Evolutionary conservation across 2,888 invertebrate genomes (phyloP).

Genomic region (Dicycla oo): DNA sequence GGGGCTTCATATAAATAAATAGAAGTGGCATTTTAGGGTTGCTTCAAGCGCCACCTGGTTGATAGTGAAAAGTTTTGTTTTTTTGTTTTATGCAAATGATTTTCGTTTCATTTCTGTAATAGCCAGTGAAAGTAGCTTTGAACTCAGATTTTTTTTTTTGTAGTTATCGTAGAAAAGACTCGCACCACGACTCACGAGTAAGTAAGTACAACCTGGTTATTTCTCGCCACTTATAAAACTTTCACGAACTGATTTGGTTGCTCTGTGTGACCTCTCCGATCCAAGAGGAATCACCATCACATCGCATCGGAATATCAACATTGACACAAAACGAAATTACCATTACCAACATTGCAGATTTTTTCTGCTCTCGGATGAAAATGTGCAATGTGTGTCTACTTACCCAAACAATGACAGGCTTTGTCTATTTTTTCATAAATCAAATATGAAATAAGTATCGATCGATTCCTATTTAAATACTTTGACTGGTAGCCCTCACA

Average conservation of each 20-base stretch:
- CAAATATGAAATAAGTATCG: neutral
- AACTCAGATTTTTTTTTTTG: neutral
- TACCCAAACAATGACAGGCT: neutral
- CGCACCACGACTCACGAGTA: too few relatives aligned
- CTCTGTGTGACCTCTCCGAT: neutral
- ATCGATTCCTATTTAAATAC: neutral
- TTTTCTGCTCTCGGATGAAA: too few relatives aligned
- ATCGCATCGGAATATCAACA: conserved; percentile 1
- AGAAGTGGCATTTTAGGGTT: conserved; percentile 53
- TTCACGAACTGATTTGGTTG: conserved; percentile 6
- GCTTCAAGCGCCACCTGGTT: conserved; percentile 15
- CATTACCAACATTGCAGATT: neutral
- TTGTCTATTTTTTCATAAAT: neutral
- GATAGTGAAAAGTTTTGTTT: neutral
- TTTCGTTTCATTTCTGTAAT: neutral
- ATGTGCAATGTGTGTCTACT: too few relatives aligned
- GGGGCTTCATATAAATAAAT: conserved; percentile 63
- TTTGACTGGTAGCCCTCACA: conserved; percentile 48
- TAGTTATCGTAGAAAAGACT: neutral
- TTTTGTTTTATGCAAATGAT: conserved; percentile 1
- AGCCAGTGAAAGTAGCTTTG: neutral
- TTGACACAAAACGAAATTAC: conserved; percentile 3
- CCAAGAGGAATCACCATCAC: neutral
- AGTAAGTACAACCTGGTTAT: neutral
- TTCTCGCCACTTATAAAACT: neutral